Evolutionary conservation across 1,140 invertebrate genomes (phyloP).

Genomic region (Andrena cerasifolii): DNA sequence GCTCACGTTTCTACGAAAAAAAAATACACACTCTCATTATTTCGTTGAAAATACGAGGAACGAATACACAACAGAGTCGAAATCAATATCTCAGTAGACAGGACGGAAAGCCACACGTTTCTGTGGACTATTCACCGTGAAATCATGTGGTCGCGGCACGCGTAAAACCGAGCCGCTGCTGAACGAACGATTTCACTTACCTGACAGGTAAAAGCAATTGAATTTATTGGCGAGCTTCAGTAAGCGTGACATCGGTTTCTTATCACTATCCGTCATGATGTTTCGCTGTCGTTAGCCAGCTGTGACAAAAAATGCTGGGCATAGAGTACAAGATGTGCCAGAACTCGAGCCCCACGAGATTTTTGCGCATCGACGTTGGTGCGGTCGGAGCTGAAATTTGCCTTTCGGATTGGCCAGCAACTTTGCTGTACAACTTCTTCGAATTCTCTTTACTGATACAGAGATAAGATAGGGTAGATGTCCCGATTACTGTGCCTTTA

Average conservation of each 20-base stretch:
- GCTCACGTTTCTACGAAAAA: not conserved
- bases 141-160: not conserved
- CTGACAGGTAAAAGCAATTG: slow-evolving; percentile 93
- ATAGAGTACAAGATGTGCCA: slow-evolving; percentile 55
- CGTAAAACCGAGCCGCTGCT: not conserved
- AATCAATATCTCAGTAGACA: slow-evolving; percentile 73
- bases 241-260: slow-evolving; percentile 85
- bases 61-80: slow-evolving; percentile 68
- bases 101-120: slow-evolving; percentile 50
- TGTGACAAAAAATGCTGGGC: slow-evolving; percentile 65
- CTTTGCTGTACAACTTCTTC: not conserved
- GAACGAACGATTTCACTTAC: slow-evolving; percentile 80
- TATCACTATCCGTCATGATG: slow-evolving; percentile 81
- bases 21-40: not conserved
- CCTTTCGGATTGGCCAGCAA: slow-evolving; percentile 29
- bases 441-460: not conserved
- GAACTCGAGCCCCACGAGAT: slow-evolving; percentile 24
- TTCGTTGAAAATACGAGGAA: slow-evolving; percentile 46
- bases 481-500: too few species aligned
- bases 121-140: slow-evolving; percentile 15
- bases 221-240: slow-evolving; percentile 91
- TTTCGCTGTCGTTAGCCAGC: slow-evolving; percentile 72
- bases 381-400: not conserved
- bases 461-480: too few species aligned
- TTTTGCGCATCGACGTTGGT: slow-evolving; percentile 5